phyloP scores from a whole-genome alignment of 2,888 invertebrate genomes.

The Drosophila siamana region DNA sequence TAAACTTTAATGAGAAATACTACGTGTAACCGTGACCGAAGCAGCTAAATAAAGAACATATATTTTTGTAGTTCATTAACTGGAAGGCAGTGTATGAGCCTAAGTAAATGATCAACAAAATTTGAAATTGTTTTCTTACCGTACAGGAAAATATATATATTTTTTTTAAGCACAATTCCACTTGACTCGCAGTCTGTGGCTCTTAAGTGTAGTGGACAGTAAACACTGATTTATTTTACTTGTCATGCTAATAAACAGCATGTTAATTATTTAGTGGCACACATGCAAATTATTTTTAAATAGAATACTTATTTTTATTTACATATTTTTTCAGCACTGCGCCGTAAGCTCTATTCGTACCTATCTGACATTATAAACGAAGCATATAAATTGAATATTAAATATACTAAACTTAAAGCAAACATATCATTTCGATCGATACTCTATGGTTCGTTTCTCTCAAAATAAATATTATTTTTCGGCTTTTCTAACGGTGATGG shows the following conservation, averaged over 20 bases:
- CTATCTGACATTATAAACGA: neutral
- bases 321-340: too few species aligned
- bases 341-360: neutral
- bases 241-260: constrained; percentile 7
- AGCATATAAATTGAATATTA: neutral
- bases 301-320: neutral
- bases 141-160: constrained; percentile 5
- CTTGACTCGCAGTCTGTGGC: constrained; percentile 2
- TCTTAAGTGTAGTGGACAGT: constrained; percentile 8
- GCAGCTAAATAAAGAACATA: constrained; percentile 1
- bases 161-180: constrained; percentile 25
- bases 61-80: constrained; percentile 8
- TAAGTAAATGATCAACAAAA: constrained; percentile 27
- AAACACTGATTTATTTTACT: constrained; percentile 26
- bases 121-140: constrained; percentile 5
- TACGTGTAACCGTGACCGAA: neutral
- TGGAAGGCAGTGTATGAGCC: constrained; percentile 13
- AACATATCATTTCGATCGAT: neutral
- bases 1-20: neutral
- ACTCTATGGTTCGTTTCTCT: constrained; percentile 2
- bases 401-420: neutral
- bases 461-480: constrained; percentile 35
- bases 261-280: constrained; percentile 22
- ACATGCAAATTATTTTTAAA: constrained; percentile 22
- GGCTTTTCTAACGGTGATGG: constrained; percentile 21